phyloP scores from a whole-genome alignment of 2,113 vertebrate species.

The Tachycineta bicolor region DNA sequence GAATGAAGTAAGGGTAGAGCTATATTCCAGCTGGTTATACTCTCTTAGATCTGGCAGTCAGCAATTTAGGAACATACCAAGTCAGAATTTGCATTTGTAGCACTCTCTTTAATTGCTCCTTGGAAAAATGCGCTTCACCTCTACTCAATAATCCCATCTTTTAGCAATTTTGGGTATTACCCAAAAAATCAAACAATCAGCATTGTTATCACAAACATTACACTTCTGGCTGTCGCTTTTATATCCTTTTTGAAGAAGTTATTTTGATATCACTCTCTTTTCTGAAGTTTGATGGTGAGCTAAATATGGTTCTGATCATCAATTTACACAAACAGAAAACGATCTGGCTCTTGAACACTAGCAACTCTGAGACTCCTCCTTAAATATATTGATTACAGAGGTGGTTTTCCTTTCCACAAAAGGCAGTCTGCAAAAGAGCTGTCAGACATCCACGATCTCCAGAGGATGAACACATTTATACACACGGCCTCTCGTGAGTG shows the following conservation, averaged over 20 bases:
- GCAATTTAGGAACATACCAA: background rate
- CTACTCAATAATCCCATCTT: background rate
- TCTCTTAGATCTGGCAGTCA: background rate
- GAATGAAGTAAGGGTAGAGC: background rate
- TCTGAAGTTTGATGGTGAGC: background rate
- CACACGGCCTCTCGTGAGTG: rapidly evolving
- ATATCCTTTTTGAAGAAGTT: background rate
- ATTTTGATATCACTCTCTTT: background rate
- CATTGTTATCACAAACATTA: background rate
- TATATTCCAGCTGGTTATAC: background rate
- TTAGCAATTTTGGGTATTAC: background rate
- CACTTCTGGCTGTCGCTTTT: background rate
- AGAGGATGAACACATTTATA: background rate
- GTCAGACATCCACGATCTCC: background rate
- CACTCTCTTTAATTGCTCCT: background rate
- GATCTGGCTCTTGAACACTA: background rate
- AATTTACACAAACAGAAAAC: background rate
- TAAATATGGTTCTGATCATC: background rate
- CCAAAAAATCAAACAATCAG: background rate
- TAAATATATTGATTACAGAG: background rate
- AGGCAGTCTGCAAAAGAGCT: background rate
- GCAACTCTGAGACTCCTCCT: background rate
- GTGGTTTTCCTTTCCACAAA: background rate
- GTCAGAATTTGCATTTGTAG: background rate
- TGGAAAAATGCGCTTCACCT: background rate